Percentiles rank a stretch among this genome's conserved stretches.
Evolutionary conservation across 2,888 invertebrate species (phyloP).

Genomic region (Parapristionchus giblindavisi): DNA sequence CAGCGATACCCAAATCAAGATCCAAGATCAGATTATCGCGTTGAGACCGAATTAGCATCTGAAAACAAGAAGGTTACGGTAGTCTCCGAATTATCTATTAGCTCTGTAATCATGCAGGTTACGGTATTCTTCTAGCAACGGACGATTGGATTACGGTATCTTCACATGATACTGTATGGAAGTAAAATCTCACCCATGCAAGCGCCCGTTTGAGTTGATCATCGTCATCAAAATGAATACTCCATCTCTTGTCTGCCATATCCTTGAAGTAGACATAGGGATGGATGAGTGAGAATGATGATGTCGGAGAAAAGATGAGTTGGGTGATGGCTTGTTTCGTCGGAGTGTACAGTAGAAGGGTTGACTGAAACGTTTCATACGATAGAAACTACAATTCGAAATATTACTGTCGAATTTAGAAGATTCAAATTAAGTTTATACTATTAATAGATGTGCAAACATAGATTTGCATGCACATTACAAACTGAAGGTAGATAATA

Average conservation of each 20-base stretch:
- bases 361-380: conserved; percentile 27
- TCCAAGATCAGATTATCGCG: conserved; percentile 12
- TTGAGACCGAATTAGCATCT: background rate
- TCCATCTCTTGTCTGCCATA: conserved; percentile 16
- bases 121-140: too few species aligned
- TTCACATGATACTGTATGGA: too few species aligned
- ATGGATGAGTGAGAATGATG: conserved; percentile 7
- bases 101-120: too few species aligned
- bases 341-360: conserved; percentile 23
- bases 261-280: conserved; percentile 34
- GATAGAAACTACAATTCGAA: background rate
- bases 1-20: background rate
- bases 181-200: conserved; percentile 27
- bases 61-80: background rate
- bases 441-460: background rate
- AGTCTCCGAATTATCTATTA: too few species aligned
- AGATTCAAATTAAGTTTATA: background rate
- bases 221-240: conserved; percentile 26
- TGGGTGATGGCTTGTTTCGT: background rate
- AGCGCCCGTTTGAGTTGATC: conserved; percentile 2
- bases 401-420: background rate
- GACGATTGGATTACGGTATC: too few species aligned
- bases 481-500: too few species aligned
- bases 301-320: background rate
- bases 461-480: too few species aligned